Base-by-base conservation (phyloP, 2,113 vertebrate genomes). In the Gobius niger region DNA sequence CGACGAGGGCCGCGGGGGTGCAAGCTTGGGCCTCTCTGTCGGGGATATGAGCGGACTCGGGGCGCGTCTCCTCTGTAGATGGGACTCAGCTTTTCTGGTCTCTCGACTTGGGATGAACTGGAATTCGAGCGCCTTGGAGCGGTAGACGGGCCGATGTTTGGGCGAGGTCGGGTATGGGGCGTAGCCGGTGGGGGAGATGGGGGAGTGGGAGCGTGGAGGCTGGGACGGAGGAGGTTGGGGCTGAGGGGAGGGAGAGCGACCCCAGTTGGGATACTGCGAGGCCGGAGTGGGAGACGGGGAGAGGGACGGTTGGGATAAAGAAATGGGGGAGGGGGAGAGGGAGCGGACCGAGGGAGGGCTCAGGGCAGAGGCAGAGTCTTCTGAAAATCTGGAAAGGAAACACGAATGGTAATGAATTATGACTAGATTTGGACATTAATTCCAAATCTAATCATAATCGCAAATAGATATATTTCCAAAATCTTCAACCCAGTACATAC, bases 21-120 rank as follows among this genome's bases (percentile, higher is more conserved):
- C 94, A 63, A 92, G 66, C 76, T 93, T 95, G 78, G 94, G 92
- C 41, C 91, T 91, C 75, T 96, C 95, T 15, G 94, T 87, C 0
- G 94, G 94, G 59, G 94, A 94, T 80, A 94, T 92, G 44, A 94
- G 95, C 5, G 95, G 96, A 83, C 96, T 97, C 13, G 95, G 96
- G 3, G 95, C 95, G 63, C 95, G 87, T 49, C 94, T 76, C 70
- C 95, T 89, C 90, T 94, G 91, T 18, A 89, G 86, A 83, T 83
- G 92, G 9, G 91, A 90, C 60, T 95, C 94, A 0, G 89, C 83
- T 76, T 93, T 92, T 6, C 91, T 88, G 24, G 92, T 89, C 65
- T 93, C 93, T 2, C 93, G 87, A 72, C 91, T 93, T 0, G 92
- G 92, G 52, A 93, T 93, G 67, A 93, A 93, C 78, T 92, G 92